phyloP scores from a whole-genome alignment of 2,888 invertebrate genomes.

The Cosmia trapezina region DNA sequence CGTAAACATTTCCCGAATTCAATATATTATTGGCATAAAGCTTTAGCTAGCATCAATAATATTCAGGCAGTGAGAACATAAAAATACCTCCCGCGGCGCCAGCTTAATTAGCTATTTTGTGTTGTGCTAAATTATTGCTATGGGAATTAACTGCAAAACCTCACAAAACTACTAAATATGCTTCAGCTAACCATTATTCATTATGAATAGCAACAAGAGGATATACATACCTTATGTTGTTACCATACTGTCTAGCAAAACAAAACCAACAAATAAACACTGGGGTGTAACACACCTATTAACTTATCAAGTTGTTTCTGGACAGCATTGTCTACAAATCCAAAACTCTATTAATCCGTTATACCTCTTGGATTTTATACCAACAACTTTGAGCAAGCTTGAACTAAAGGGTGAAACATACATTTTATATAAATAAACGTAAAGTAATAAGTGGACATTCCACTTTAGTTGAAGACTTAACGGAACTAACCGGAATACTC shows the following conservation, averaged over 20 bases:
- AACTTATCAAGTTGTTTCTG: neutral
- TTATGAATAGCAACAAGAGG: neutral
- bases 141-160: constrained; percentile 41
- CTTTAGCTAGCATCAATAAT: constrained; percentile 55
- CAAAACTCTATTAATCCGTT: neutral
- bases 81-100: constrained; percentile 58
- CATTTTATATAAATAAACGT: constrained; percentile 43
- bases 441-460: constrained; percentile 60
- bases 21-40: constrained; percentile 57
- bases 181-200: neutral
- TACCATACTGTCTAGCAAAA: neutral
- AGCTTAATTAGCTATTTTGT: constrained; percentile 56
- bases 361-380: neutral
- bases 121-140: constrained; percentile 44
- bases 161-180: constrained; percentile 24
- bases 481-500: constrained; percentile 63
- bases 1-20: constrained; percentile 49
- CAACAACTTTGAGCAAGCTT: constrained; percentile 19
- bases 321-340: neutral
- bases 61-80: constrained; percentile 49
- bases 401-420: constrained; percentile 38
- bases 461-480: constrained; percentile 64
- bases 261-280: neutral
- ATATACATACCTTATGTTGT: neutral
- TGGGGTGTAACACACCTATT: too few relatives aligned